A percentile compares a stretch with the other conserved stretches of the same genome.
phyloP scores from a whole-genome alignment of 1,140 invertebrate species.

The fruit fly (Drosophila melanogaster) region DNA sequence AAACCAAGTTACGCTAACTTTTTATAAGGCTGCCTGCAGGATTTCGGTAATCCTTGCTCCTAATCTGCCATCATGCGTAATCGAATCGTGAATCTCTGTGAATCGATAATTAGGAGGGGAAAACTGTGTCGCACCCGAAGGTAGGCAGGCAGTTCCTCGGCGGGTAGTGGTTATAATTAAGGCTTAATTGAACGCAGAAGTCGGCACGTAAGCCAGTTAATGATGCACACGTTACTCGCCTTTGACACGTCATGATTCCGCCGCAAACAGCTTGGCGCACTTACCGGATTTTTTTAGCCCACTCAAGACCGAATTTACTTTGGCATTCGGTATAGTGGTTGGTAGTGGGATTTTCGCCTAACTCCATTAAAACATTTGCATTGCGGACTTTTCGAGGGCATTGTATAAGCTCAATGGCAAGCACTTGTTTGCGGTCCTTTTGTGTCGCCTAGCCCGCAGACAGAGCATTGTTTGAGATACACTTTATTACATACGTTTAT shows the following conservation, averaged over 20 bases:
- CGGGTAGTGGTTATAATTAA: constrained; percentile 65
- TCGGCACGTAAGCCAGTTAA: constrained; percentile 71
- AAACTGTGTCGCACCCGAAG: constrained; percentile 61
- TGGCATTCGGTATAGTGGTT: neutral
- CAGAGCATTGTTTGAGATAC: constrained; percentile 56
- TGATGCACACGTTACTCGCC: constrained; percentile 72
- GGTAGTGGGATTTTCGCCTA: constrained; percentile 39
- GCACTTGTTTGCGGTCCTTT: constrained; percentile 34
- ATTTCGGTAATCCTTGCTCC: neutral
- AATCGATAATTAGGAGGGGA: constrained; percentile 57
- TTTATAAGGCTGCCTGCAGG: neutral
- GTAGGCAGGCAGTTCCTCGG: constrained; percentile 39
- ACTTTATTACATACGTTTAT: constrained; percentile 50
- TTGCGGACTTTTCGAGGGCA: constrained; percentile 8
- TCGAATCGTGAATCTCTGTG: constrained; percentile 10
- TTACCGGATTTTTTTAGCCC: constrained; percentile 8
- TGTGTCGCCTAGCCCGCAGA: constrained; percentile 47
- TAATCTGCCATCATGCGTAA: constrained; percentile 26
- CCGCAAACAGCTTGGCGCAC: neutral
- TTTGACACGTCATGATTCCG: constrained; percentile 65
- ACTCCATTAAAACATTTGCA: constrained; percentile 62
- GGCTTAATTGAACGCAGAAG: constrained; percentile 67
- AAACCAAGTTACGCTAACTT: no score
- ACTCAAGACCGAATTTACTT: constrained; percentile 41
- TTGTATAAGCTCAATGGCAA: constrained; percentile 13